Evolutionary conservation across 1,140 invertebrate genomes (phyloP).

Genomic region (Polypedilum pembai): DNA sequence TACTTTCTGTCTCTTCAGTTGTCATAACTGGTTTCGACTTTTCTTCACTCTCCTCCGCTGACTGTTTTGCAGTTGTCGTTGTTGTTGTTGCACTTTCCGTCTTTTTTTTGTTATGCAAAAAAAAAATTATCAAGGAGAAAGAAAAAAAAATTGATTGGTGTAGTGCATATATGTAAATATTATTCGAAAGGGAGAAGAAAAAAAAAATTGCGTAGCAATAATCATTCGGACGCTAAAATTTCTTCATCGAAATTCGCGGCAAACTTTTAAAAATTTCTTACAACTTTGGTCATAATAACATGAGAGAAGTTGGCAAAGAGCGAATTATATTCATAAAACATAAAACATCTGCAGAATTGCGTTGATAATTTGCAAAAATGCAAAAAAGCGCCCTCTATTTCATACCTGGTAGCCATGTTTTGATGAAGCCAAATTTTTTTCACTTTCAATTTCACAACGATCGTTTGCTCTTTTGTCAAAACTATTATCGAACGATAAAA

Average conservation of each 20-base stretch:
- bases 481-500: constrained; percentile 53
- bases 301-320: neutral
- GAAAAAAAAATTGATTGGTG: constrained; percentile 22
- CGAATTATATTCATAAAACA: neutral
- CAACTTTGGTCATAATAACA: neutral
- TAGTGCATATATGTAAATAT: constrained; percentile 27
- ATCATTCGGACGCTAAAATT: neutral
- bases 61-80: constrained; percentile 15
- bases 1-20: neutral
- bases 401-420: constrained; percentile 27
- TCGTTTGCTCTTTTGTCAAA: constrained; percentile 35
- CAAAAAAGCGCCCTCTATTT: constrained; percentile 21
- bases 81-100: constrained; percentile 26
- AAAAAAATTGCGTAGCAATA: constrained; percentile 28
- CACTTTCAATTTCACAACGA: neutral
- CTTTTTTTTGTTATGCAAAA: constrained; percentile 27
- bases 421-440: constrained; percentile 27
- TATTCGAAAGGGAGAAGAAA: constrained; percentile 26
- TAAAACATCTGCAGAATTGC: neutral
- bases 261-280: neutral
- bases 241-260: neutral
- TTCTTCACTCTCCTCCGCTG: constrained; percentile 25
- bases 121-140: constrained; percentile 27
- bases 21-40: constrained; percentile 27
- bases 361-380: neutral